Evolutionary conservation across 2,113 vertebrate species (phyloP).

Genomic region (Ceyx margarethae): DNA sequence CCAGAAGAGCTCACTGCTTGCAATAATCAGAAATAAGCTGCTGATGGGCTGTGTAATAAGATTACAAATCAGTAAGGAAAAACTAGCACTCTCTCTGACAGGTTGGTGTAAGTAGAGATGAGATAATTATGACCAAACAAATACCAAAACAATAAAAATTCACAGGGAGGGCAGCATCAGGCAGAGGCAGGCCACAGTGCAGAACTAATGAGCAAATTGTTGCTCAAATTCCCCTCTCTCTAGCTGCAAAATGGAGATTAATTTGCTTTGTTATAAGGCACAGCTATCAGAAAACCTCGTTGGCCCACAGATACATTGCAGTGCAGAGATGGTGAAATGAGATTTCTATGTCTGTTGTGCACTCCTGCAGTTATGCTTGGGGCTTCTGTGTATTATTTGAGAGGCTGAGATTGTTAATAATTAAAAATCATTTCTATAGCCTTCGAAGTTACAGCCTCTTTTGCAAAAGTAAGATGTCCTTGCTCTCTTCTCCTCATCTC

Average conservation of each 20-base stretch:
- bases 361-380: not conserved
- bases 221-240: slow-evolving; percentile 1
- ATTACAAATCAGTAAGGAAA: slow-evolving; percentile 46
- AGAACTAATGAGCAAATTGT: slow-evolving; percentile 36
- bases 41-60: slow-evolving; percentile 23
- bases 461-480: not conserved
- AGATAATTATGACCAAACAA: slow-evolving; percentile 53
- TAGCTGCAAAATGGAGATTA: slow-evolving; percentile 51
- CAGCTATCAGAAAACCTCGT: slow-evolving; percentile 10
- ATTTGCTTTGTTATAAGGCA: slow-evolving; percentile 32
- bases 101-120: slow-evolving; percentile 7
- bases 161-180: not conserved
- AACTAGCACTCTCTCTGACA: slow-evolving; percentile 25
- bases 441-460: not conserved
- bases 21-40: slow-evolving; percentile 5
- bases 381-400: not conserved
- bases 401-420: not conserved
- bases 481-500: not conserved
- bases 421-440: not conserved
- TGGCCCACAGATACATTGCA: not conserved
- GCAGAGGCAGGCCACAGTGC: not conserved
- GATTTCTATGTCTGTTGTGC: not conserved
- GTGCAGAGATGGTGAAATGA: not conserved
- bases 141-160: slow-evolving; percentile 39
- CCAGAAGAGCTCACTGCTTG: not conserved